Percentiles rank a stretch among this genome's conserved stretches.
phyloP scores from a whole-genome alignment of 1,140 invertebrate genomes.

The Choristoneura fumiferana region DNA sequence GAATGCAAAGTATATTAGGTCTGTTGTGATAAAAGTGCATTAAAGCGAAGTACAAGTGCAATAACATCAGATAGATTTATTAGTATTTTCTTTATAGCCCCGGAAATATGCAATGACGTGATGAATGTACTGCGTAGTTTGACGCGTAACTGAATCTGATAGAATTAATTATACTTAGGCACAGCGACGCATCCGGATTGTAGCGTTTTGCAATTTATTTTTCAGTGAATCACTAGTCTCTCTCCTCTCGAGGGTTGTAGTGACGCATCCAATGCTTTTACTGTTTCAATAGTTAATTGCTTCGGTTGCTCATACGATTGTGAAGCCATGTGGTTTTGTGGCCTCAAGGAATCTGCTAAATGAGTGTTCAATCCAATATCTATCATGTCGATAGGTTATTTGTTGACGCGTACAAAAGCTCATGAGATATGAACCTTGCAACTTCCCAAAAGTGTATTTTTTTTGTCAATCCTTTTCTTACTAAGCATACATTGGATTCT shows the following conservation, averaged over 20 bases:
- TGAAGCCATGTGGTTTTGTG: background rate
- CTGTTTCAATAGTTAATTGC: background rate
- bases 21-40: too few species aligned
- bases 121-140: background rate
- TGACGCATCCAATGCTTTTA: constrained; percentile 3
- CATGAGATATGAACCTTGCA: background rate
- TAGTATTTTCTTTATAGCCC: too few species aligned
- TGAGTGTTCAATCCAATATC: too few species aligned
- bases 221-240: background rate
- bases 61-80: too few species aligned
- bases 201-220: background rate
- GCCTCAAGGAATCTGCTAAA: background rate
- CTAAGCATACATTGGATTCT: too few species aligned
- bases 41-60: too few species aligned
- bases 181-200: background rate
- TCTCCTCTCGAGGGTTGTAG: background rate
- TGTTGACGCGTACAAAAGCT: too few species aligned
- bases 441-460: background rate
- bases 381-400: too few species aligned
- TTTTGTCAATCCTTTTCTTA: background rate
- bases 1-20: too few species aligned
- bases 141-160: background rate
- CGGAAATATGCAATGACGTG: constrained; percentile 5
- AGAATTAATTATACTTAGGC: constrained; percentile 4
- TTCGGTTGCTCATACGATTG: background rate